Conservation (phyloP, 1,140 invertebrate genomes). For the Camponotus pennsylvanicus region DNA sequence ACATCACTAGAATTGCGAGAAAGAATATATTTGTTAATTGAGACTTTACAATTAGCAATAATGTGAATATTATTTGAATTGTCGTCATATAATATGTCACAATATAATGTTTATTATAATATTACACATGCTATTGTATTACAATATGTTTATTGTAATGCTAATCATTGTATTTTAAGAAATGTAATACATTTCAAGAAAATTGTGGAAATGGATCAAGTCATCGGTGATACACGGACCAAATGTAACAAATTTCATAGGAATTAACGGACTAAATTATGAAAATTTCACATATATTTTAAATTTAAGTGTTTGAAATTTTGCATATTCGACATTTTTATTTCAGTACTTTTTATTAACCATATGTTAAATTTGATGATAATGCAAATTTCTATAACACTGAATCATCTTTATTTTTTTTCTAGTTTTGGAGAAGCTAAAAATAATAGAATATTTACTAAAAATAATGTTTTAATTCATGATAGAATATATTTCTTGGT, state of each 20-base stretch:
- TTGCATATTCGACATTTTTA: neutral
- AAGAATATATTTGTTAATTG: conserved; percentile 33
- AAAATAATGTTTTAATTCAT: neutral
- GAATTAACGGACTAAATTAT: neutral
- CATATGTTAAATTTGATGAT: neutral
- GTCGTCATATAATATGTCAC: neutral
- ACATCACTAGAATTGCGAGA: neutral
- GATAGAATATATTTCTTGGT: neutral
- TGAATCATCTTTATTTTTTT: neutral
- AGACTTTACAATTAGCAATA: conserved; percentile 38
- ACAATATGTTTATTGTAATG: neutral
- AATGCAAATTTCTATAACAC: neutral
- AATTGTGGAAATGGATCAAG: conserved; percentile 4
- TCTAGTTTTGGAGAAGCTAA: neutral
- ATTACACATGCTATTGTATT: neutral
- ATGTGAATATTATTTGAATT: conserved; percentile 26
- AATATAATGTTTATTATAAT: conserved; percentile 48
- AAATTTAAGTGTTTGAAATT: conserved; percentile 2
- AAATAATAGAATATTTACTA: neutral
- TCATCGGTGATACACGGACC: conserved; percentile 64
- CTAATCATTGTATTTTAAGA: conserved; percentile 26
- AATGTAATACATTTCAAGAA: conserved; percentile 7
- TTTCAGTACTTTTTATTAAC: neutral
- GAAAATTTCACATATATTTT: conserved; percentile 22
- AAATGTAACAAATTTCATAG: conserved; percentile 47